These are phyloP conservation scores for Trachymyrmex septentrionalis DNA, from an alignment of 1,140 invertebrate species.

Conservation along the genomic window DNA sequence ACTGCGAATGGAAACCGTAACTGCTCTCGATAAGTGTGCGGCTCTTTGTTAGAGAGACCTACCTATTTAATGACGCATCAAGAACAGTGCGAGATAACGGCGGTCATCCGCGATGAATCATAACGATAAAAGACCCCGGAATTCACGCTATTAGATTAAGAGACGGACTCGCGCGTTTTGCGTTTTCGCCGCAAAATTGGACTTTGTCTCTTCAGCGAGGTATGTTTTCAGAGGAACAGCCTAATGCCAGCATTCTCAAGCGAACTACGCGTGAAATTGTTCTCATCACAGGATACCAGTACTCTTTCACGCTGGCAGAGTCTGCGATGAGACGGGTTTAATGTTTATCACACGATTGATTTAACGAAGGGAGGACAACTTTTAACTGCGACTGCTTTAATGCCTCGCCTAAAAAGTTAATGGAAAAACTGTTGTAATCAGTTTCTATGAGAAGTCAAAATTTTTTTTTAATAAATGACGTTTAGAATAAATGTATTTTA, in stretches of 20 bases:
- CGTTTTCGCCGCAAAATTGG: slow-evolving; percentile 61
- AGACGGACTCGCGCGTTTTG: slow-evolving; percentile 17
- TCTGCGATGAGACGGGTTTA: slow-evolving; percentile 9
- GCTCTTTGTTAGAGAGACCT: neutral
- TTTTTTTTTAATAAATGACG: neutral
- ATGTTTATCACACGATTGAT: slow-evolving; percentile 49
- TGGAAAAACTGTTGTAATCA: neutral
- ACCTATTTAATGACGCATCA: slow-evolving; percentile 63
- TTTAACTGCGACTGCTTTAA: slow-evolving; percentile 28
- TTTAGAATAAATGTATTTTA: neutral
- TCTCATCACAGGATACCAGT: neutral
- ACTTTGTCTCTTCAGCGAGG: slow-evolving; percentile 46
- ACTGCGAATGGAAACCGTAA: neutral
- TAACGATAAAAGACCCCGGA: slow-evolving; percentile 69
- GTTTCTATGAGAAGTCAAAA: neutral
- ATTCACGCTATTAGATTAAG: slow-evolving; percentile 66
- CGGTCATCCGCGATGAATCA: slow-evolving; percentile 74
- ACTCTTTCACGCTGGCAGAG: slow-evolving; percentile 4
- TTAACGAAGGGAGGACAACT: slow-evolving; percentile 12
- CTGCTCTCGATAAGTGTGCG: neutral
- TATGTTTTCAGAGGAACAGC: slow-evolving; percentile 30
- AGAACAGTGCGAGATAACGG: slow-evolving; percentile 47
- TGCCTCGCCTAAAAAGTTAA: neutral
- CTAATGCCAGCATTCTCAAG: slow-evolving; percentile 37
- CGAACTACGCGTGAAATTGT: slow-evolving; percentile 74